phyloP scores from a whole-genome alignment of 2,888 invertebrate species.

The Listrodromus nycthemerus region DNA sequence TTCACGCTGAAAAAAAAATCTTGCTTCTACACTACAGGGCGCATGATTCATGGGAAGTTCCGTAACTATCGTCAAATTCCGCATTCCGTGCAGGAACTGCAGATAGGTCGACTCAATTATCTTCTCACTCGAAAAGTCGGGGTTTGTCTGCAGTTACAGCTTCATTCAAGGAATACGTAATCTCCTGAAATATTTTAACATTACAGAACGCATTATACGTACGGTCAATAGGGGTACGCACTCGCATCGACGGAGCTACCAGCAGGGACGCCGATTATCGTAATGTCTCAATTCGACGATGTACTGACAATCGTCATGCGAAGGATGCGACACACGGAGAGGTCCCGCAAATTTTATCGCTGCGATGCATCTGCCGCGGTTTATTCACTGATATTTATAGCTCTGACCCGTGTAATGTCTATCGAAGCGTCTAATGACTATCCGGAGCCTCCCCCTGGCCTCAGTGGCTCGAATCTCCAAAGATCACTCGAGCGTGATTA shows the following conservation, averaged over 20 bases:
- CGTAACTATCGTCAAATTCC: neutral
- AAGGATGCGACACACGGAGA: conserved; percentile 4
- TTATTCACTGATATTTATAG: conserved; percentile 57
- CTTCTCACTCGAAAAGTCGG: too few relatives aligned
- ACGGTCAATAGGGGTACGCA: neutral
- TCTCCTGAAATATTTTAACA: neutral
- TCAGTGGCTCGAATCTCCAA: conserved; percentile 51
- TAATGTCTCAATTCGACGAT: conserved; percentile 27
- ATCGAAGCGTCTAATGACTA: conserved; percentile 65
- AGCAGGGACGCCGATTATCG: neutral
- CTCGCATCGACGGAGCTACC: neutral
- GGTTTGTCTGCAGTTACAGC: neutral
- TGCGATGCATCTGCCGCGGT: conserved; percentile 30
- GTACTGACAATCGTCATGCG: neutral
- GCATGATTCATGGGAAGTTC: neutral
- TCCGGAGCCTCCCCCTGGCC: conserved; percentile 39
- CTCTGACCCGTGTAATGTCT: conserved; percentile 61
- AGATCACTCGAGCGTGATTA: conserved; percentile 67
- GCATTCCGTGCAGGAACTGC: neutral
- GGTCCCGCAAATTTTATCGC: conserved; percentile 29
- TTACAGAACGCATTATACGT: neutral
- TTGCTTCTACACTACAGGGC: neutral
- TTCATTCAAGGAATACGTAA: neutral
- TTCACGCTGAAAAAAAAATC: neutral
- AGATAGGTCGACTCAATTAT: neutral